A percentile compares a stretch with the other conserved stretches of the same genome.
These are phyloP conservation scores for Oxystoma pomonae DNA, from an alignment of 2,888 invertebrate species.

Conservation along the genomic window DNA sequence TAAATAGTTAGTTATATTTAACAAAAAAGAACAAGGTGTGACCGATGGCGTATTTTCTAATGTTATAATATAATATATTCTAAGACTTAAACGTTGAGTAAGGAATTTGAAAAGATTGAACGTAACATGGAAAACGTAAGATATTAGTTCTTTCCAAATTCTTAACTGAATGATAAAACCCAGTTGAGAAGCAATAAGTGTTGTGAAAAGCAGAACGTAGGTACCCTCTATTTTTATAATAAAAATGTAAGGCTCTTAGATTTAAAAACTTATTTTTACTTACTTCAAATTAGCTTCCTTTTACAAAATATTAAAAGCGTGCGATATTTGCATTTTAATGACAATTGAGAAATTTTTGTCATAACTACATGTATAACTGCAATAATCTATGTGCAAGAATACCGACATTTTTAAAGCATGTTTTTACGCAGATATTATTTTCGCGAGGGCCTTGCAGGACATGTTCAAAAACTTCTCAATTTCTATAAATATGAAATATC, in stretches of 20 bases:
- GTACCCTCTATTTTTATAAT: slow-evolving; percentile 52
- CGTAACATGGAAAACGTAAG: not conserved
- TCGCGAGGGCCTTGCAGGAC: no score
- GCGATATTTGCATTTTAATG: no score
- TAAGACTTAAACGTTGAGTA: not conserved
- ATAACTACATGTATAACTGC: no score
- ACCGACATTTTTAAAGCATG: no score
- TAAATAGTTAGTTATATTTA: not conserved
- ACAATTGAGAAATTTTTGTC: no score
- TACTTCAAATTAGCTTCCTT: no score
- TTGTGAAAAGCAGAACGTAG: slow-evolving; percentile 47
- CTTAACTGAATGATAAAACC: slow-evolving; percentile 22
- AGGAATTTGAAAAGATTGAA: not conserved
- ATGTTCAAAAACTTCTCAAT: no score
- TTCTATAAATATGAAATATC: no score
- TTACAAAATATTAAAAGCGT: no score
- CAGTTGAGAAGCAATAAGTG: slow-evolving; percentile 50
- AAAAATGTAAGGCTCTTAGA: not conserved
- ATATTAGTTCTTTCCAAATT: not conserved
- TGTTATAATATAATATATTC: not conserved
- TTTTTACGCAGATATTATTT: no score
- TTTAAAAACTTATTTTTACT: no score
- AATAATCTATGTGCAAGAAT: no score
- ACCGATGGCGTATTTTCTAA: not conserved
- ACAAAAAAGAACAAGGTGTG: not conserved